Percentiles rank a stretch among this genome's conserved stretches.
Conservation (phyloP, 2,797 vertebrate species). For the Antrozous pallidus region DNA sequence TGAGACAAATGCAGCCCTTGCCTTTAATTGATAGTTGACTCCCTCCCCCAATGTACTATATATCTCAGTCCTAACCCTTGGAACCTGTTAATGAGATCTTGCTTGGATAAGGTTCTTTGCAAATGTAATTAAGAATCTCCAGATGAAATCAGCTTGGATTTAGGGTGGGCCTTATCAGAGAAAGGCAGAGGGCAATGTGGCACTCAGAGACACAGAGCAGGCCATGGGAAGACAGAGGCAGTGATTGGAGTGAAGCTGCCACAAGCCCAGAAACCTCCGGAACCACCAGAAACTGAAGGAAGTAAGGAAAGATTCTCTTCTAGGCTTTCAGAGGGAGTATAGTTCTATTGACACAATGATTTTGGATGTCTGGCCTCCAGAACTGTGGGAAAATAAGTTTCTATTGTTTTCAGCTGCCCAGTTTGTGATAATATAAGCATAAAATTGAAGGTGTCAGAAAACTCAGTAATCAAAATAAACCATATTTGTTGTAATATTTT, state of each 20-base stretch:
- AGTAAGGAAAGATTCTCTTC: too few relatives aligned
- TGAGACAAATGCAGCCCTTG: background rate
- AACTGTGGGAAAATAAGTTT: background rate
- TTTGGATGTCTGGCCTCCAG: background rate
- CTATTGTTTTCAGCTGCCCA: background rate
- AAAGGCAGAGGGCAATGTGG: background rate
- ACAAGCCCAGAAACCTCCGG: background rate
- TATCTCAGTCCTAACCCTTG: background rate
- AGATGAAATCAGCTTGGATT: background rate
- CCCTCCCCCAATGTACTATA: background rate
- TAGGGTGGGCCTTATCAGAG: background rate
- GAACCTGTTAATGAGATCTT: background rate
- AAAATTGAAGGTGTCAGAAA: background rate
- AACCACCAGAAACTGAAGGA: background rate
- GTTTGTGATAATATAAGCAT: background rate
- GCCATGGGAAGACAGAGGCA: background rate
- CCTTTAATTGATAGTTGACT: background rate
- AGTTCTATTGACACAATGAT: accelerated
- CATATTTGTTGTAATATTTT: background rate
- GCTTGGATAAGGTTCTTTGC: background rate
- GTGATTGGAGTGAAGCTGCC: background rate
- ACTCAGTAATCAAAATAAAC: background rate
- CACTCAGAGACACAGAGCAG: background rate
- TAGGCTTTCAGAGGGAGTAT: background rate
- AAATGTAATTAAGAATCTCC: background rate